Evolutionary conservation across 2,888 invertebrate genomes (phyloP).

Genomic region (Agrilus mali): DNA sequence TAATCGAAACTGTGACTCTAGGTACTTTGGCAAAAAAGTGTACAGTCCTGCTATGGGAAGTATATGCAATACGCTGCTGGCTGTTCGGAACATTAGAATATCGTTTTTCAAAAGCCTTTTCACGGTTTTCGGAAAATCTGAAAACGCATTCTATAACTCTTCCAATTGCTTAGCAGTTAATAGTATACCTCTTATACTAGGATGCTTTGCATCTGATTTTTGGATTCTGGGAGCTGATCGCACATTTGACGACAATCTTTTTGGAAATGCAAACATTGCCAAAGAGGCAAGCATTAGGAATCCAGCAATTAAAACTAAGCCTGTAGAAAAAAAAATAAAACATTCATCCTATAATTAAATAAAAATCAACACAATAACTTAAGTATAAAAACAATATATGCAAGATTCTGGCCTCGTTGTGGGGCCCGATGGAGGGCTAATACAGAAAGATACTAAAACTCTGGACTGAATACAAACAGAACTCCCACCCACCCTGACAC

Average conservation of each 20-base stretch:
- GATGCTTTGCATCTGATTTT: constrained; percentile 31
- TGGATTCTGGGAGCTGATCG: constrained; percentile 31
- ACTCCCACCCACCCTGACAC: no score
- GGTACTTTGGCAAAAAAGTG: constrained; percentile 85
- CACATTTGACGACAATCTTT: constrained; percentile 45
- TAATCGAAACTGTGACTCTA: constrained; percentile 83
- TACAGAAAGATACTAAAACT: no score
- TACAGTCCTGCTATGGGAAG: constrained; percentile 86
- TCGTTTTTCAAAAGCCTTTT: constrained; percentile 76
- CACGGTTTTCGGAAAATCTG: constrained; percentile 67
- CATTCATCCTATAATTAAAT: not conserved
- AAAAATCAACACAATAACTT: no score
- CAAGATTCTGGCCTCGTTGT: no score
- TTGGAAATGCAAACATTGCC: constrained; percentile 86
- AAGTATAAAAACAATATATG: no score
- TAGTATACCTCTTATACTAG: constrained; percentile 35
- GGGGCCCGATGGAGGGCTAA: no score
- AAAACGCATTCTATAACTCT: constrained; percentile 10
- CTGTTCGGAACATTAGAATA: constrained; percentile 83
- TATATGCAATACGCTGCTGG: constrained; percentile 80
- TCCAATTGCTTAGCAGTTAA: not conserved
- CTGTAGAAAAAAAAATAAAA: constrained; percentile 29
- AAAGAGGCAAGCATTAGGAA: constrained; percentile 71
- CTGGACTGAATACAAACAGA: no score
- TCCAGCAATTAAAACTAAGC: constrained; percentile 73